A percentile compares a stretch with the other conserved stretches of the same genome.
phyloP scores from a whole-genome alignment of 2,888 invertebrate species.

The Sclerodermus sp. region DNA sequence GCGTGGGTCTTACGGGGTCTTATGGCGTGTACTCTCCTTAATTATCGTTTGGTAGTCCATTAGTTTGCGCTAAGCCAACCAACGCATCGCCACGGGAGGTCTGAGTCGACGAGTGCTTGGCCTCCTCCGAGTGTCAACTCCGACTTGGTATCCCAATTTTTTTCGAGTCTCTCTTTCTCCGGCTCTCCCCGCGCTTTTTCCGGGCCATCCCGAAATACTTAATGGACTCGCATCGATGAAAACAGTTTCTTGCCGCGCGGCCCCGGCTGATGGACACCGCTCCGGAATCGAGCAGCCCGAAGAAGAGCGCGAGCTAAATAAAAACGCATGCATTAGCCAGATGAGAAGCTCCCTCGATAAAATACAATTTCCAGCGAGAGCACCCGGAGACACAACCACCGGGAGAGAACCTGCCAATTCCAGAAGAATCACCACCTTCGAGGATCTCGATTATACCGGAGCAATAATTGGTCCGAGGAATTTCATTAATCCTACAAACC shows the following conservation, averaged over 20 bases:
- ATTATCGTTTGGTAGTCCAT: slow-evolving; percentile 26
- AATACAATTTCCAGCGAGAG: too few relatives aligned
- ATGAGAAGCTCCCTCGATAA: too few relatives aligned
- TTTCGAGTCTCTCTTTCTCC: slow-evolving; percentile 3
- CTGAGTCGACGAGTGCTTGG: neutral
- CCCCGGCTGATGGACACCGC: slow-evolving; percentile 7
- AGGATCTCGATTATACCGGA: too few relatives aligned
- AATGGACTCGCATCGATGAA: neutral
- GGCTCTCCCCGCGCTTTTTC: neutral
- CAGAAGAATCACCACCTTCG: too few relatives aligned
- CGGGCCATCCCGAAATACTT: neutral
- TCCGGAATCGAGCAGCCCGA: too few relatives aligned
- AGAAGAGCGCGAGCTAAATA: too few relatives aligned
- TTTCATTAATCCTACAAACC: too few relatives aligned
- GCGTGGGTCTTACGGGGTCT: neutral
- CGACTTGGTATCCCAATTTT: neutral
- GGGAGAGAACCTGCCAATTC: too few relatives aligned
- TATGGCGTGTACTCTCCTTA: slow-evolving; percentile 16
- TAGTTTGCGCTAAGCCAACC: slow-evolving; percentile 21
- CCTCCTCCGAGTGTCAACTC: too few relatives aligned
- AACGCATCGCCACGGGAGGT: slow-evolving; percentile 19
- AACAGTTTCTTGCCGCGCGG: neutral
- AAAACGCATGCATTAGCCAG: too few relatives aligned
- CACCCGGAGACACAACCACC: too few relatives aligned
- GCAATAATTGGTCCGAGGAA: too few relatives aligned